phyloP scores from a whole-genome alignment of 2,113 vertebrate species.

The Nycticebus coucang region DNA sequence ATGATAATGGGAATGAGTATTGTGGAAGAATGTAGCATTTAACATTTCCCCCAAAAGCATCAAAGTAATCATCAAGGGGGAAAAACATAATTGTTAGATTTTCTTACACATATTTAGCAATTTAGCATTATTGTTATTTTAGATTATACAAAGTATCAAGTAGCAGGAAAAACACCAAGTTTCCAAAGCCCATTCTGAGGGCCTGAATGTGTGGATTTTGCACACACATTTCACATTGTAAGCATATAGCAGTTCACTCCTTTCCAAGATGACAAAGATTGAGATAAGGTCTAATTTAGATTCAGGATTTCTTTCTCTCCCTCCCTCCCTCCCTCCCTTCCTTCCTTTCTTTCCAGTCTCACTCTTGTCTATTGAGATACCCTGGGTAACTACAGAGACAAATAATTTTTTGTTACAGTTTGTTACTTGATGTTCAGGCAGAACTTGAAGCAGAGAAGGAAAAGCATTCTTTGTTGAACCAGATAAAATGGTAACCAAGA shows the following conservation, averaged over 20 bases:
- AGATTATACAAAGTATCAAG: not conserved
- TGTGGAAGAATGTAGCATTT: not conserved
- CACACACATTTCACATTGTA: not conserved
- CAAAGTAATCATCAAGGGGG: not conserved
- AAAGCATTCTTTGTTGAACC: not conserved
- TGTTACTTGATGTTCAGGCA: not conserved
- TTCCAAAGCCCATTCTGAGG: not conserved
- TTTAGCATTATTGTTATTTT: not conserved
- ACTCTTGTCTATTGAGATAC: not conserved
- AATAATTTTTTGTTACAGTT: not conserved
- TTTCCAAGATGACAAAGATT: not conserved
- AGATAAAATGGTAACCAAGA: not conserved
- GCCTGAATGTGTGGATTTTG: not conserved
- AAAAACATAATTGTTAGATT: not conserved
- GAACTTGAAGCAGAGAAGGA: not conserved
- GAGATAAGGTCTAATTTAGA: not conserved
- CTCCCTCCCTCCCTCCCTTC: too few relatives aligned
- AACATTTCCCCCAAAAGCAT: not conserved
- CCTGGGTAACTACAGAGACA: not conserved
- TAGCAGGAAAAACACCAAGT: not conserved
- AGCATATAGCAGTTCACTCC: not conserved
- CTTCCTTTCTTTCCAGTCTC: too few relatives aligned
- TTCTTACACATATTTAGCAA: not conserved
- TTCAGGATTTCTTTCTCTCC: slow-evolving; percentile 10
- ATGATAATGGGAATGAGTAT: not conserved